Conservation (phyloP, 2,888 invertebrate genomes). For the Allolobophora icterica region DNA sequence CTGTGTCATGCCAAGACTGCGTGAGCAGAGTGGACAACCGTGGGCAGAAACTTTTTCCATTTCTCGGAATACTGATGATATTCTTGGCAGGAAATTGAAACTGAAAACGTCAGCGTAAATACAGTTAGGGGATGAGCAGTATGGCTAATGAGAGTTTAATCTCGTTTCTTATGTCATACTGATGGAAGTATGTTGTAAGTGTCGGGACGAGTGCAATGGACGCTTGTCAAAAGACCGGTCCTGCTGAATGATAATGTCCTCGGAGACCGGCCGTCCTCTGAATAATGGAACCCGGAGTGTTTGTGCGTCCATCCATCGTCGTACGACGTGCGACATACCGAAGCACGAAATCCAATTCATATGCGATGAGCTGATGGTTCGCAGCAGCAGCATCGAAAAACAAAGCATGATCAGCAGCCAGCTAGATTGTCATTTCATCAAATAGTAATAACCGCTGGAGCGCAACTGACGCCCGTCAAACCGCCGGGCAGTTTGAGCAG, state of each 20-base stretch:
- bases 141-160: background rate
- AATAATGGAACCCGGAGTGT: background rate
- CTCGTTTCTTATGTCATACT: background rate
- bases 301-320: background rate
- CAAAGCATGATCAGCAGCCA: background rate
- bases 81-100: background rate
- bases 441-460: conserved; percentile 12
- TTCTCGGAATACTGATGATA: background rate
- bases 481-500: background rate
- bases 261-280: background rate
- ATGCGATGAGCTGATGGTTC: background rate
- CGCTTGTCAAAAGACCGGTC: background rate
- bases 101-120: background rate
- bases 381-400: background rate
- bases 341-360: conserved; percentile 3
- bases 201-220: background rate
- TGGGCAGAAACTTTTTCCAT: background rate
- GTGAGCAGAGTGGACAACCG: background rate
- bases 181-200: background rate
- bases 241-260: conserved; percentile 4
- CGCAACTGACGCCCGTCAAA: background rate
- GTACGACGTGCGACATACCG: background rate
- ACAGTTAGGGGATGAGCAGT: background rate
- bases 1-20: too few species aligned
- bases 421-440: conserved; percentile 12